Conservation (phyloP, 2,888 invertebrate species). For the Philereme vetulata region DNA sequence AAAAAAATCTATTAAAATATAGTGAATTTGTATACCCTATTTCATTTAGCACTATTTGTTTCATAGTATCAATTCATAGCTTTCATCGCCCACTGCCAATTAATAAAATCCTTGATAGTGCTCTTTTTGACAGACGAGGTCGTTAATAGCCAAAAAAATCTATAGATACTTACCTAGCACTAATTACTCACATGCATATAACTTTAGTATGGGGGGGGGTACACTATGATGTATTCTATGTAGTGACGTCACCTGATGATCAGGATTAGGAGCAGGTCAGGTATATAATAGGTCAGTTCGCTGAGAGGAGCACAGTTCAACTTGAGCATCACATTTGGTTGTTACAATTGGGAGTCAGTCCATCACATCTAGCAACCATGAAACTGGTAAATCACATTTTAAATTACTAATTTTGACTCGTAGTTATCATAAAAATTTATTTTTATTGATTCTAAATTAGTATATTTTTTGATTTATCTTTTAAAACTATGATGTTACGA, state of each 20-base stretch:
- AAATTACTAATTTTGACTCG: too few relatives aligned
- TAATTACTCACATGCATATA: slow-evolving; percentile 65
- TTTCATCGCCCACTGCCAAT: slow-evolving; percentile 40
- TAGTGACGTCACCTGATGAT: slow-evolving; percentile 22
- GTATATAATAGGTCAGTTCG: slow-evolving; percentile 73
- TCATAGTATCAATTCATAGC: slow-evolving; percentile 6
- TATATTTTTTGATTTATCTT: too few relatives aligned
- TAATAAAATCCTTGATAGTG: slow-evolving; percentile 61
- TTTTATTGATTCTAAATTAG: too few relatives aligned
- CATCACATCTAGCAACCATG: slow-evolving; percentile 56
- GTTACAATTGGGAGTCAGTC: slow-evolving; percentile 38
- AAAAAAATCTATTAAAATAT: too few relatives aligned
- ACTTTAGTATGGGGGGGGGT: slow-evolving; percentile 11
- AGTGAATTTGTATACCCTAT: too few relatives aligned
- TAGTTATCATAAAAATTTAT: too few relatives aligned
- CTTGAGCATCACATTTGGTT: slow-evolving; percentile 53
- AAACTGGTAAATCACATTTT: slow-evolving; percentile 66
- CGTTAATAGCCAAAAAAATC: slow-evolving; percentile 51
- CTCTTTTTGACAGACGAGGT: slow-evolving; percentile 66
- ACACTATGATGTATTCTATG: slow-evolving; percentile 53
- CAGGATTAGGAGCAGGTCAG: slow-evolving; percentile 63
- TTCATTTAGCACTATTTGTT: slow-evolving; percentile 2
- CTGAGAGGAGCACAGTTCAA: slow-evolving; percentile 55
- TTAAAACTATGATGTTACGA: too few relatives aligned
- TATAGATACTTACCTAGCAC: slow-evolving; percentile 37